Evolutionary conservation across 1,140 invertebrate species (phyloP).

Genomic region (Listronotus oregonensis): DNA sequence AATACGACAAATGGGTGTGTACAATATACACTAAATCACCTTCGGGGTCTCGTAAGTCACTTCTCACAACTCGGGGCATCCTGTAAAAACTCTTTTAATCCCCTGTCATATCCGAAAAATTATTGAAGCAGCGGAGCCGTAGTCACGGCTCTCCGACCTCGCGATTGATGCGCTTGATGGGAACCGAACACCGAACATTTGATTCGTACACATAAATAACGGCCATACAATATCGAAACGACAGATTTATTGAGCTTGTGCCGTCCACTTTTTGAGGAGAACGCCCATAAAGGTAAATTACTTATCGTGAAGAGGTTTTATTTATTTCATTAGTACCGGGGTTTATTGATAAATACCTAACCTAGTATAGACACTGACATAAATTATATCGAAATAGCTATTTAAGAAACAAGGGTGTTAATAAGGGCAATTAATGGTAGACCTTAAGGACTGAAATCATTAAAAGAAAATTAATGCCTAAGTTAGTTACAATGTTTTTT

Average conservation of each 20-base stretch:
- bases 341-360: too few species aligned
- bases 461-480: too few species aligned
- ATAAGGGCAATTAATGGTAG: too few species aligned
- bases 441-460: too few species aligned
- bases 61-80: conserved; percentile 1
- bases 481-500: too few species aligned
- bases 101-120: conserved; percentile 26
- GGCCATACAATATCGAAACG: conserved; percentile 51
- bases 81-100: conserved; percentile 32
- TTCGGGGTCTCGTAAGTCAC: conserved; percentile 16
- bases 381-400: too few species aligned
- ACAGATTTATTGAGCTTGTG: conserved; percentile 51
- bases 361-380: too few species aligned
- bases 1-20: conserved; percentile 9
- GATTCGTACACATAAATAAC: conserved; percentile 55
- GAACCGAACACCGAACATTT: conserved; percentile 43
- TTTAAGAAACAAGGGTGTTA: too few species aligned
- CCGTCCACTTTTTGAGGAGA: conserved; percentile 52
- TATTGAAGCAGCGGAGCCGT: conserved; percentile 30
- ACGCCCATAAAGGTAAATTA: conserved; percentile 46
- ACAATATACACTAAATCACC: conserved; percentile 25
- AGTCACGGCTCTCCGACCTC: conserved; percentile 24
- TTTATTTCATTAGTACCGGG: background rate
- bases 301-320: conserved; percentile 9
- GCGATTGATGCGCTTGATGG: conserved; percentile 51